Conservation (phyloP, 1,140 invertebrate species). For the Tribolium castaneum region DNA sequence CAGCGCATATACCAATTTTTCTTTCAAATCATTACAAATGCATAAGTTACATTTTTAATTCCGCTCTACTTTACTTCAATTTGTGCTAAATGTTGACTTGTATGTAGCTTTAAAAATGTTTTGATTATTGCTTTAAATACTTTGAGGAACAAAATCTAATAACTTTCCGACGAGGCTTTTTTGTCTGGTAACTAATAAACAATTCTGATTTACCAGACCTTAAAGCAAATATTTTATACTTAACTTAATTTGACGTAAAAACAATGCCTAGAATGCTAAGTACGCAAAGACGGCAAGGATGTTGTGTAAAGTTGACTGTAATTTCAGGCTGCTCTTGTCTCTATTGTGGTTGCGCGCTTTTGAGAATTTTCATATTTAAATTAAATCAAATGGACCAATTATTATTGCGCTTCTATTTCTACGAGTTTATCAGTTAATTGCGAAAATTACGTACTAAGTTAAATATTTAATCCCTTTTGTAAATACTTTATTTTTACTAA, state of each 20-base stretch:
- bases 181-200: background rate
- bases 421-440: too few species aligned
- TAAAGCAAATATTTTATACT: background rate
- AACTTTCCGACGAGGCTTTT: background rate
- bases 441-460: too few species aligned
- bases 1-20: background rate
- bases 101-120: too few species aligned
- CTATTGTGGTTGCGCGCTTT: background rate
- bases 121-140: too few species aligned
- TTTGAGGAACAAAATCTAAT: too few species aligned
- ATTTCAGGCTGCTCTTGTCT: background rate
- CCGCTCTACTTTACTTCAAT: too few species aligned
- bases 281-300: background rate
- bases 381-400: background rate
- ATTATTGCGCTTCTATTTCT: too few species aligned
- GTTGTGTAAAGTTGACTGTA: background rate
- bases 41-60: too few species aligned
- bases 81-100: too few species aligned
- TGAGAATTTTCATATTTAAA: background rate
- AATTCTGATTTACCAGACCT: background rate
- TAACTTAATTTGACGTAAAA: background rate
- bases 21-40: too few species aligned
- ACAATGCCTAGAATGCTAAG: background rate
- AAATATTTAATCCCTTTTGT: too few species aligned
- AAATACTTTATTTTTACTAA: too few species aligned